These are phyloP conservation scores for Cantharis rufa DNA, from an alignment of 2,888 invertebrate species.

Conservation along the genomic window DNA sequence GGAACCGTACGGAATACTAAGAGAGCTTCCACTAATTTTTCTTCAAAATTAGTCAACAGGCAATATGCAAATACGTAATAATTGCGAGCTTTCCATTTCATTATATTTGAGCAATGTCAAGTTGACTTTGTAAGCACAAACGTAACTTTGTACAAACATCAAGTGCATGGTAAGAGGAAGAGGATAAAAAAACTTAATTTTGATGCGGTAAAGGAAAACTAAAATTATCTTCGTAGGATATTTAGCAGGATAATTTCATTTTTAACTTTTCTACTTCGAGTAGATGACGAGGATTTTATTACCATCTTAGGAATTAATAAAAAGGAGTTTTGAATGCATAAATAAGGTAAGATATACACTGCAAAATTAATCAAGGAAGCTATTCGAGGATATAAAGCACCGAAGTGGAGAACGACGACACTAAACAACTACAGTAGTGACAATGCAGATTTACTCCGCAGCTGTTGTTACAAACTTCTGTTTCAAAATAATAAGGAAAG, in stretches of 20 bases:
- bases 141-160: neutral
- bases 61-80: conserved; percentile 35
- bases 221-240: neutral
- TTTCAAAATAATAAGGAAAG: conserved; percentile 8
- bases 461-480: conserved; percentile 15
- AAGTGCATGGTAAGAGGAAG: neutral
- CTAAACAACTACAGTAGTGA: conserved; percentile 42
- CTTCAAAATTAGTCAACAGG: conserved; percentile 35
- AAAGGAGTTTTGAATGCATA: neutral
- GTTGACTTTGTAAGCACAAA: neutral
- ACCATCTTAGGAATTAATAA: neutral
- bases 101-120: conserved; percentile 20
- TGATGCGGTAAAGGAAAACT: neutral
- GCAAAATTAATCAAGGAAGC: conserved; percentile 45
- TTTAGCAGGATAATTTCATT: neutral
- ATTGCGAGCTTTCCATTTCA: conserved; percentile 32
- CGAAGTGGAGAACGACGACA: conserved; percentile 37
- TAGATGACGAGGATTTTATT: neutral
- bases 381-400: conserved; percentile 39
- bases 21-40: conserved; percentile 31
- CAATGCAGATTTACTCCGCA: conserved; percentile 34
- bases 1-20: conserved; percentile 14
- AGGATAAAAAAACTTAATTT: too few species aligned
- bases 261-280: neutral
- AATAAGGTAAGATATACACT: neutral